Conservation (phyloP, 2,888 invertebrate genomes). For the Steinernema carpocapsae region DNA sequence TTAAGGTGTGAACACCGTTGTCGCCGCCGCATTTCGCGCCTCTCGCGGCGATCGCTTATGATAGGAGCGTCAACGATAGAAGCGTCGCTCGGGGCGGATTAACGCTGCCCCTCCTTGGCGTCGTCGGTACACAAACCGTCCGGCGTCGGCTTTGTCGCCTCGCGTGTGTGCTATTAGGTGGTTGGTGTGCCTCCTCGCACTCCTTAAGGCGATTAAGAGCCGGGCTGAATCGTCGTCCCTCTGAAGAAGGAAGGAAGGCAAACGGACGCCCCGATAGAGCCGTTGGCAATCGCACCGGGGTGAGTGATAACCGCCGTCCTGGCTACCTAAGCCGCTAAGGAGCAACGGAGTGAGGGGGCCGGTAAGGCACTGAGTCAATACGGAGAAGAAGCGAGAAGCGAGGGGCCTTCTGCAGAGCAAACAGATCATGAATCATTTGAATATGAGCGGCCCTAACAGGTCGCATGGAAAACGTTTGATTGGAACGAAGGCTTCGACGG, state of each 20-base stretch:
- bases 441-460: slow-evolving; percentile 10
- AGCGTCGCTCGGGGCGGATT: slow-evolving; percentile 16
- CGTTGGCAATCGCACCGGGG: too few species aligned
- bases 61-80: background rate
- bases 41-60: background rate
- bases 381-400: background rate
- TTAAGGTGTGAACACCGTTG: slow-evolving; percentile 28
- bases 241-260: slow-evolving; percentile 16
- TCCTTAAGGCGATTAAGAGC: slow-evolving; percentile 6
- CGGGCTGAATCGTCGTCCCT: background rate
- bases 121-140: slow-evolving; percentile 29
- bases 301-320: slow-evolving; percentile 5
- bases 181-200: background rate
- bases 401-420: background rate
- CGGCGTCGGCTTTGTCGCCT: slow-evolving; percentile 23
- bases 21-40: background rate
- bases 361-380: slow-evolving; percentile 8
- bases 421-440: slow-evolving; percentile 30
- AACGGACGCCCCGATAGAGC: background rate
- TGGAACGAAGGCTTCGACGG: background rate
- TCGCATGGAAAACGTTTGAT: background rate
- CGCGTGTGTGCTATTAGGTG: slow-evolving; percentile 1
- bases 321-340: slow-evolving; percentile 25
- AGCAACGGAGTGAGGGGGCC: background rate
- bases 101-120: slow-evolving; percentile 1